Conservation (phyloP, 2,797 vertebrate genomes). For the Trematomus bernacchii region DNA sequence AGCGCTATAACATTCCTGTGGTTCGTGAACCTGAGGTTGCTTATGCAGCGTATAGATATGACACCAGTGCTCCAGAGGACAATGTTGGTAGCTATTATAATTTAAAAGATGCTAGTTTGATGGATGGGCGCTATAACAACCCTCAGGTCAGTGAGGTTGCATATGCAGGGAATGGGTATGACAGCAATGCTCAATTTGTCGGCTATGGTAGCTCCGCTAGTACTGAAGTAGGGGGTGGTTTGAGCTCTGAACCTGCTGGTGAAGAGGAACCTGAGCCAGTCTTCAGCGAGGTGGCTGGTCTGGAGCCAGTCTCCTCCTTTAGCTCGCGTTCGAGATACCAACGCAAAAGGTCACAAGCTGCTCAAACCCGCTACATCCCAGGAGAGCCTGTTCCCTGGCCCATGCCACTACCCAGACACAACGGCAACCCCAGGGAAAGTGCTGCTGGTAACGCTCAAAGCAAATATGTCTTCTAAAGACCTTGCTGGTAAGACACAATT, state of each 20-base stretch:
- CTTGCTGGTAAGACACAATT: neutral
- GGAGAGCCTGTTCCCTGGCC: neutral
- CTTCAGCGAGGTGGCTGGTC: slow-evolving; percentile 45
- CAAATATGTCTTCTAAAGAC: neutral
- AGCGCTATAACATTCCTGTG: neutral
- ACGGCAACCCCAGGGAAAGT: neutral
- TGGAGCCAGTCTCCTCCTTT: slow-evolving; percentile 40
- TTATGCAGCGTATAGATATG: too few species aligned
- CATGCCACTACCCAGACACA: neutral
- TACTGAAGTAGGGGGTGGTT: neutral
- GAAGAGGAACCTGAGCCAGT: too few species aligned
- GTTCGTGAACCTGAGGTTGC: too few species aligned
- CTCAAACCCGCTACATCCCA: slow-evolving; percentile 38
- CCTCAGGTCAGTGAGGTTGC: too few species aligned
- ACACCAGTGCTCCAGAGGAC: too few species aligned
- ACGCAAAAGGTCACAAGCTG: slow-evolving; percentile 7
- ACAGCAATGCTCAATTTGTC: neutral
- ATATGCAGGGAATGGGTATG: neutral
- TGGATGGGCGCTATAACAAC: too few species aligned
- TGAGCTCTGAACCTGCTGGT: neutral
- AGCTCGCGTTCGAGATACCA: slow-evolving; percentile 46
- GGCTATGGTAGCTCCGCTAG: neutral
- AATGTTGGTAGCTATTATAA: too few species aligned
- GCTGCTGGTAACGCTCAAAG: neutral
- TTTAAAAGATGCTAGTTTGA: too few species aligned